Evolutionary conservation across 2,888 invertebrate species (phyloP).

Genomic region (Leptopilina drosophilae): DNA sequence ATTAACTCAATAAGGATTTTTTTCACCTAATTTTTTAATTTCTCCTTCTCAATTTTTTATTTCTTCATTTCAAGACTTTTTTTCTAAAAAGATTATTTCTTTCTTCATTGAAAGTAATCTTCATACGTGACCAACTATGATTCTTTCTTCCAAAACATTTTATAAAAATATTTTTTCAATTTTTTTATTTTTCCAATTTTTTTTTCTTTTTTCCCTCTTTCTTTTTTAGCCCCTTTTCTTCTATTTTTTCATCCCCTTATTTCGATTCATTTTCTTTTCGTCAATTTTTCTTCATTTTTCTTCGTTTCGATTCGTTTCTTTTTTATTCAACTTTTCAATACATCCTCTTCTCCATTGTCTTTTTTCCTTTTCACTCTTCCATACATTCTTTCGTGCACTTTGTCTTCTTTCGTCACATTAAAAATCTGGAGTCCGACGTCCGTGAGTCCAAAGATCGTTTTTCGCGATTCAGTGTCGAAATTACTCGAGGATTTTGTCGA

Average conservation of each 20-base stretch:
- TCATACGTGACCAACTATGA: neutral
- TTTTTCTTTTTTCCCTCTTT: no score
- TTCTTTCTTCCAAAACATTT: no score
- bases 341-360: neutral
- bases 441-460: conserved; percentile 36
- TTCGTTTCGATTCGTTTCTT: neutral
- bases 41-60: no score
- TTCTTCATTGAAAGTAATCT: no score
- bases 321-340: neutral
- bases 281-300: neutral
- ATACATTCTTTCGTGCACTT: conserved; percentile 19
- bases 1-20: no score
- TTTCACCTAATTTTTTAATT: no score
- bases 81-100: no score
- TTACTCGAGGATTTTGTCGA: conserved; percentile 29
- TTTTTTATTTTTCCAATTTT: no score
- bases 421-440: conserved; percentile 32
- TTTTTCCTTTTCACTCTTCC: neutral
- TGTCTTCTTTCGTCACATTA: conserved; percentile 34
- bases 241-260: neutral
- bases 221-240: neutral
- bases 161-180: no score
- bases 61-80: no score
- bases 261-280: neutral
- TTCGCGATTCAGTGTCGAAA: conserved; percentile 40